Conservation (phyloP, 2,797 vertebrate species). For the Allenopithecus nigroviridis region DNA sequence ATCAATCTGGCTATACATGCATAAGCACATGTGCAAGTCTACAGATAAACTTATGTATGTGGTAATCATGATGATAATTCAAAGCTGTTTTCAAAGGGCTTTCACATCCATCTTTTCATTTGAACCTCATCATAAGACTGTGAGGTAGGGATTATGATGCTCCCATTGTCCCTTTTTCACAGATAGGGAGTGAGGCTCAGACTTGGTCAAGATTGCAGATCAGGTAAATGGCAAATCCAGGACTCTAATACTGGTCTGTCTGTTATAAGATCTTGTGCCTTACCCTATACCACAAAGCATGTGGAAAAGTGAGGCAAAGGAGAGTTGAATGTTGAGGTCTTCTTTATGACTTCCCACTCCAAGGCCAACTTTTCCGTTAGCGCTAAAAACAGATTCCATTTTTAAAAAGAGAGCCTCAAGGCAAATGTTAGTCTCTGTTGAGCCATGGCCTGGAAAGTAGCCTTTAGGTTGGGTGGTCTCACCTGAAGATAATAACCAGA, state of each 20-base stretch:
- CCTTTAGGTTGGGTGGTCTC: conserved; percentile 21
- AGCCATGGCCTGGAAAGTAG: background rate
- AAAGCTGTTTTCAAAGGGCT: conserved; percentile 35
- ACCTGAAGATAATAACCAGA: background rate
- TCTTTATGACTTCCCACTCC: conserved; percentile 10
- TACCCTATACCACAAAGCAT: background rate
- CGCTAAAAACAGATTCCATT: conserved; percentile 32
- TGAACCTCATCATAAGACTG: background rate
- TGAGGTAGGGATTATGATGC: background rate
- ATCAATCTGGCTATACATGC: background rate
- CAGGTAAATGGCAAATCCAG: background rate
- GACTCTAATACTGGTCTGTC: background rate
- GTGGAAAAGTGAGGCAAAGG: conserved; percentile 33
- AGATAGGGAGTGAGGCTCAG: conserved; percentile 22
- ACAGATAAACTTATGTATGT: background rate
- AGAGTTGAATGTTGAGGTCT: background rate
- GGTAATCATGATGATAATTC: background rate
- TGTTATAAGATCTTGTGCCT: background rate
- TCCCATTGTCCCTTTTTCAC: background rate
- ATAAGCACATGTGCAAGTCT: conserved; percentile 21
- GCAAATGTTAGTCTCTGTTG: background rate
- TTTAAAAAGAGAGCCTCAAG: background rate
- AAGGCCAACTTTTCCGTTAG: conserved; percentile 49
- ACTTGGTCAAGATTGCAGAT: background rate
- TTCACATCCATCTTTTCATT: background rate